phyloP scores from a whole-genome alignment of 2,797 vertebrate genomes.

The Schizopygopsis pylzovi region DNA sequence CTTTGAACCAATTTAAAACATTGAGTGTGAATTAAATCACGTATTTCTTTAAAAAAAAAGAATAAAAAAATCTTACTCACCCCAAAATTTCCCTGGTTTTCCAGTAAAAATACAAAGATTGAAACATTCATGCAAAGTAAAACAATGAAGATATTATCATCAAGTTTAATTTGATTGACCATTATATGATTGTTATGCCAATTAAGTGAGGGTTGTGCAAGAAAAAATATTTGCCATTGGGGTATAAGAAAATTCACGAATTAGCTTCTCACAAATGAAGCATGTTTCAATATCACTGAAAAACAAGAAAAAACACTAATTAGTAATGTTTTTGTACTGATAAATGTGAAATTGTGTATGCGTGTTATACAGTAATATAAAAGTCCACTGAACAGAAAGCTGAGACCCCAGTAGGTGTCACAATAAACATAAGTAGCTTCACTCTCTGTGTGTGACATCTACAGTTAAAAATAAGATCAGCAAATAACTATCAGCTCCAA shows the following conservation, averaged over 20 bases:
- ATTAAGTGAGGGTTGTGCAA: neutral
- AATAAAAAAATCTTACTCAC: neutral
- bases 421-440: neutral
- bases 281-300: neutral
- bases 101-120: neutral
- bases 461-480: constrained; percentile 22
- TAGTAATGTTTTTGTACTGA: neutral
- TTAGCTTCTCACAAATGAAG: neutral
- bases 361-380: neutral
- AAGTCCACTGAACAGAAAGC: neutral
- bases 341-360: neutral
- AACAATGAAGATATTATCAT: too few relatives aligned
- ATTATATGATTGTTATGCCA: neutral
- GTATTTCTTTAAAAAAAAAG: neutral
- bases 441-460: neutral
- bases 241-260: neutral
- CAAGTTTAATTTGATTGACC: neutral
- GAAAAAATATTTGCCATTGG: neutral
- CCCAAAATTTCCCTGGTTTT: neutral
- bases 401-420: neutral
- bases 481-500: constrained; percentile 22
- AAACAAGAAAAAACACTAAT: neutral
- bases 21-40: neutral
- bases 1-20: neutral
- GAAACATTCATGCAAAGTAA: too few relatives aligned